Conservation (phyloP, 2,113 vertebrate genomes). For the Aptenodytes patagonicus region DNA sequence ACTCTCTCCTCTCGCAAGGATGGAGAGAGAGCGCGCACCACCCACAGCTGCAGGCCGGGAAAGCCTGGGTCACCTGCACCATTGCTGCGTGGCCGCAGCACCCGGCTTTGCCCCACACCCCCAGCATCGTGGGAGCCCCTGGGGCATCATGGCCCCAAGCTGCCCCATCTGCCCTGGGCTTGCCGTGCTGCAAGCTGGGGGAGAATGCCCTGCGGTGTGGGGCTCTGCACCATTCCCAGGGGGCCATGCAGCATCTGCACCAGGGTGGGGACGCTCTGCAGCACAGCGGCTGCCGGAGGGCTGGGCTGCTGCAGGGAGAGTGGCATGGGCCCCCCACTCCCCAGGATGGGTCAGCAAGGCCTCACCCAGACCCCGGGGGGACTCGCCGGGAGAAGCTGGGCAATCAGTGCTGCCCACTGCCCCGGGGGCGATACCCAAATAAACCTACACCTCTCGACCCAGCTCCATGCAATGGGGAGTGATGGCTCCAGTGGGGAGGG, state of each 20-base stretch:
- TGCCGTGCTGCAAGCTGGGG: accelerated
- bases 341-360: accelerated
- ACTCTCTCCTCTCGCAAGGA: not conserved
- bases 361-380: not conserved
- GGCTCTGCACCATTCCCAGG: not conserved
- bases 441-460: not conserved
- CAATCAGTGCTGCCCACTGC: not conserved
- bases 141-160: accelerated
- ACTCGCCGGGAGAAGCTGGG: accelerated
- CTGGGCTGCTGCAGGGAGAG: not conserved
- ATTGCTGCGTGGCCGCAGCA: accelerated
- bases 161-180: not conserved
- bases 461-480: accelerated
- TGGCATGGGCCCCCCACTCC: too few species aligned
- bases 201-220: accelerated
- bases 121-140: not conserved
- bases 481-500: not conserved
- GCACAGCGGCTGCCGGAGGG: accelerated
- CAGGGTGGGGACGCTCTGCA: not conserved
- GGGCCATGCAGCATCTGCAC: not conserved
- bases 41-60: not conserved
- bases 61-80: not conserved
- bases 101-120: accelerated
- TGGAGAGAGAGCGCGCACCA: accelerated
- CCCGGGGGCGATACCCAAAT: not conserved